phyloP scores from a whole-genome alignment of 2,888 invertebrate species.

The Pherbina coryleti region DNA sequence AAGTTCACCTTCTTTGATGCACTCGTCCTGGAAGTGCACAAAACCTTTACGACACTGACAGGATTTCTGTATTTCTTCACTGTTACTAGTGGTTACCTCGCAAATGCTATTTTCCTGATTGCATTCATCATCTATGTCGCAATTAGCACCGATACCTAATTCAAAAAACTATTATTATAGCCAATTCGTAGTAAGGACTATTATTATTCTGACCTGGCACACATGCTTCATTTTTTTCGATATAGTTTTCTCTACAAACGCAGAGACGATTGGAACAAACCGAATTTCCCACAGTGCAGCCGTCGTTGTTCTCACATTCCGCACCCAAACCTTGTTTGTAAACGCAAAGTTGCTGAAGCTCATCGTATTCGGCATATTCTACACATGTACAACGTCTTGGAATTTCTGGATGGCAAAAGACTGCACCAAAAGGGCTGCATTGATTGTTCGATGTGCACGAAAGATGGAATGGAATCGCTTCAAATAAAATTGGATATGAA shows the following conservation, averaged over 20 bases:
- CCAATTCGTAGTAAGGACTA: background rate
- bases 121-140: slow-evolving; percentile 61
- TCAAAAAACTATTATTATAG: background rate
- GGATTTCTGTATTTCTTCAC: slow-evolving; percentile 53
- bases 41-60: slow-evolving; percentile 67
- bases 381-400: slow-evolving; percentile 66
- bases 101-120: slow-evolving; percentile 58
- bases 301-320: slow-evolving; percentile 61
- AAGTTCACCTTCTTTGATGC: slow-evolving; percentile 62
- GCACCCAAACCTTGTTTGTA: slow-evolving; percentile 64
- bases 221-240: slow-evolving; percentile 59
- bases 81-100: slow-evolving; percentile 49
- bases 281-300: slow-evolving; percentile 59
- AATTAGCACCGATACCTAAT: slow-evolving; percentile 61
- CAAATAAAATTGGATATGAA: slow-evolving; percentile 7
- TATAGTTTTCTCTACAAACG: slow-evolving; percentile 59
- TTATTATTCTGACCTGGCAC: slow-evolving; percentile 54
- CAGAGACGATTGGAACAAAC: slow-evolving; percentile 63
- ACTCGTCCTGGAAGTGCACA: slow-evolving; percentile 65
- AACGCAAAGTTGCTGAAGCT: slow-evolving; percentile 61
- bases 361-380: slow-evolving; percentile 64
- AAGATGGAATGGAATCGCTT: slow-evolving; percentile 62
- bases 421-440: slow-evolving; percentile 68
- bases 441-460: slow-evolving; percentile 67
- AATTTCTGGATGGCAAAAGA: slow-evolving; percentile 56